Evolutionary conservation across 2,888 invertebrate genomes (phyloP).

Genomic region (Hyposoter dolosus): DNA sequence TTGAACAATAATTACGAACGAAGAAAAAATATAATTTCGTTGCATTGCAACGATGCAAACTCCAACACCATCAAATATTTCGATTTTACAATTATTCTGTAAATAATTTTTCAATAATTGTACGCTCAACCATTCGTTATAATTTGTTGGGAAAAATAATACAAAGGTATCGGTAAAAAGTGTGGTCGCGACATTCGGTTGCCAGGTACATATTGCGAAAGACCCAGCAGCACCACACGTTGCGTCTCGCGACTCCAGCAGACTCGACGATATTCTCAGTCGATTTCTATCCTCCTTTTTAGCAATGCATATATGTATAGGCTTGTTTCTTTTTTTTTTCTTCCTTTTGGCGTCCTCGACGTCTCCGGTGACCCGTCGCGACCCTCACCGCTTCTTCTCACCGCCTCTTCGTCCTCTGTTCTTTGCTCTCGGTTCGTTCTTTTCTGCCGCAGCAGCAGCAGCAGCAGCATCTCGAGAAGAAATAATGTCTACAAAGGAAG

Average conservation of each 20-base stretch:
- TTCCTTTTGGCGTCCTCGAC: constrained; percentile 64
- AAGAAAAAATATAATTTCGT: too few species aligned
- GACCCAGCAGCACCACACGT: background rate
- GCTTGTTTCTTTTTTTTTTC: constrained; percentile 31
- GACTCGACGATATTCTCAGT: constrained; percentile 62
- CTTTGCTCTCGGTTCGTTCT: constrained; percentile 19
- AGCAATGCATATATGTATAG: constrained; percentile 11
- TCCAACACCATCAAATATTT: background rate
- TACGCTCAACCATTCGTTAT: background rate
- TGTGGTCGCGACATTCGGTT: background rate
- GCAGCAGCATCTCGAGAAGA: background rate
- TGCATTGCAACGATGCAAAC: too few species aligned
- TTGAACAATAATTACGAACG: too few species aligned
- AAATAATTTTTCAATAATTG: background rate
- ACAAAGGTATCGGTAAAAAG: background rate
- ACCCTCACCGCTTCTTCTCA: constrained; percentile 47
- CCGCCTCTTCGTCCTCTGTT: constrained; percentile 16
- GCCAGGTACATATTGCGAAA: constrained; percentile 10
- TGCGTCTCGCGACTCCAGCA: constrained; percentile 49
- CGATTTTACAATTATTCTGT: background rate
- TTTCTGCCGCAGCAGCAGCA: background rate
- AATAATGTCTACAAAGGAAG: constrained; percentile 22
- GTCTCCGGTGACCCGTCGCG: constrained; percentile 69
- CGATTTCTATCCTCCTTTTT: constrained; percentile 55
- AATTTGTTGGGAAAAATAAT: background rate